phyloP scores from a whole-genome alignment of 2,888 invertebrate species.

The Tetanocera ferruginea region DNA sequence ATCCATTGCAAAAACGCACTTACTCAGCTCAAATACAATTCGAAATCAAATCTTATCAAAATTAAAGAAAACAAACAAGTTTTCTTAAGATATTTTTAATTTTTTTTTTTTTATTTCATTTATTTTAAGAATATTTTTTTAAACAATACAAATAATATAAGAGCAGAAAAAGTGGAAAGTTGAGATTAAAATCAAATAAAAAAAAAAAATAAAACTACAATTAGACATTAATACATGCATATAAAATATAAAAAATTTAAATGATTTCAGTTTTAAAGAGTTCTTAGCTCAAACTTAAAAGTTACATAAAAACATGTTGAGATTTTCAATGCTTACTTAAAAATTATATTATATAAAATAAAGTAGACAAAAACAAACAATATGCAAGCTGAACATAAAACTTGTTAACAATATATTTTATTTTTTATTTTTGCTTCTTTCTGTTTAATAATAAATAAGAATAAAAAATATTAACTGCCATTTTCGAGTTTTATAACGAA shows the following conservation, averaged over 20 bases:
- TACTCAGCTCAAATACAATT: too few relatives aligned
- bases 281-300: conserved; percentile 25
- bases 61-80: too few relatives aligned
- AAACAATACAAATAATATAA: conserved; percentile 50
- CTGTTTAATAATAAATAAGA: background rate
- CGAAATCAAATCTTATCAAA: background rate
- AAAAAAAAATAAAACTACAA: background rate
- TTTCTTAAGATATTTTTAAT: conserved; percentile 51
- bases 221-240: conserved; percentile 29
- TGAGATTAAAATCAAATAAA: background rate
- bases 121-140: conserved; percentile 52
- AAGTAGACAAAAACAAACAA: background rate
- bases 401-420: conserved; percentile 3
- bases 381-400: background rate
- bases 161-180: conserved; percentile 14
- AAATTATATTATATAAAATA: background rate
- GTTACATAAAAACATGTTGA: background rate
- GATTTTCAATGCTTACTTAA: background rate
- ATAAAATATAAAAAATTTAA: conserved; percentile 42
- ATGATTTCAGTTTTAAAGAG: conserved; percentile 15
- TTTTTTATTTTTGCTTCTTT: background rate
- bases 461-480: conserved; percentile 23
- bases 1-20: too few relatives aligned
- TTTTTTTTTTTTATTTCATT: conserved; percentile 28
- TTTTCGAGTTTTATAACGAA: background rate